Base-by-base conservation (phyloP, 2,113 vertebrate species). In the Vombatus ursinus region DNA sequence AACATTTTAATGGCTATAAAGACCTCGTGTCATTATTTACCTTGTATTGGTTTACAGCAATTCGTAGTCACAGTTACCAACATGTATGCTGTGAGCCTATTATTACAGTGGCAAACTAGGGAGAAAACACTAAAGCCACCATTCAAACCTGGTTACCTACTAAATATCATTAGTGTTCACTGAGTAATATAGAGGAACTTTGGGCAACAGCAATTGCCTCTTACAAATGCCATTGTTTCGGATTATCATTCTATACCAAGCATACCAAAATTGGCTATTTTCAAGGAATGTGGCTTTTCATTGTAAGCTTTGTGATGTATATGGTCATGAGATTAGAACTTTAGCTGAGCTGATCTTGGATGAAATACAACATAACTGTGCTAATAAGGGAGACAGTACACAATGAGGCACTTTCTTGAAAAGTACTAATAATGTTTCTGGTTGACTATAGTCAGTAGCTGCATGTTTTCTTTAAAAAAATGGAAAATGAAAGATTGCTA, bases 331-430 rank as follows among this genome's bases (percentile, higher is more conserved):
- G 92, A 93, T 93, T 94, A 96, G 93, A 97, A 96, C 94, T 97
- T 94, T 95, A 97, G 94, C 89, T 91, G 89, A 98, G 96, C 93
- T 97, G 96, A 97, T 97, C 93, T 97, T 97, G 95, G 97, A 77
- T 68, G 96, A 96, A 95, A 95, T 93, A 96, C 90, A 96, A 28
- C 14, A 31, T 7, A 98, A 96, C 95, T 44, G 19, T 22, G 68
- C 25, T 92, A 94, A 52, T 57, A 92, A 93, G 19, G 48, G 57
- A 61, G 90, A 28, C 47, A 92, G 91, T 50, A 92, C 7, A 53
- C 48, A 9, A 49, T 94, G 68, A 23, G 19, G 26, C 68, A 90
- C 61, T 96, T 94, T 93, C 52, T 93, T 93, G 89, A 95, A 95
- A 51, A 77, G 89, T 92, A 93, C 95, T 96, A 93, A 61, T 37